These are phyloP conservation scores for Tetragnatha montana DNA, from an alignment of 2,888 invertebrate species.

Conservation along the genomic window DNA sequence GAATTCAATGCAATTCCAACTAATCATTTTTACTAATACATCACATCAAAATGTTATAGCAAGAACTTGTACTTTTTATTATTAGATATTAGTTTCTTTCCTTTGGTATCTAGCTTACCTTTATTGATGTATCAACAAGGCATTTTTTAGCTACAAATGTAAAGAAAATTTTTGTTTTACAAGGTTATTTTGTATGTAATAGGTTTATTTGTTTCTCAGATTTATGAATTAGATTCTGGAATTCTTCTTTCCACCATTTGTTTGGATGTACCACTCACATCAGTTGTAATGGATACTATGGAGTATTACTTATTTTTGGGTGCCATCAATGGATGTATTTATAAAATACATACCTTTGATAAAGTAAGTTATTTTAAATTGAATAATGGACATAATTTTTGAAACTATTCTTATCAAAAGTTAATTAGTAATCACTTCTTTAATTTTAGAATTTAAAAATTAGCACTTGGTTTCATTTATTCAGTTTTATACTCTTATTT, in stretches of 20 bases:
- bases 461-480: too few species aligned
- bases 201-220: constrained; percentile 70
- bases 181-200: too few species aligned
- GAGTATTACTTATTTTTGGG: constrained; percentile 87
- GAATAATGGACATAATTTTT: not conserved
- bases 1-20: too few species aligned
- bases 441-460: not conserved
- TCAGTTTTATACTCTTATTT: too few species aligned
- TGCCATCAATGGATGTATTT: constrained; percentile 83
- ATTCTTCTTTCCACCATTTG: constrained; percentile 84
- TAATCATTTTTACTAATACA: too few species aligned
- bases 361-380: constrained; percentile 78
- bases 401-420: not conserved
- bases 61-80: too few species aligned
- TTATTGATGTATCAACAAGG: too few species aligned
- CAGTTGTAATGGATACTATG: constrained; percentile 83
- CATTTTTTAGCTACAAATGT: too few species aligned
- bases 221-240: constrained; percentile 86
- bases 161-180: too few species aligned
- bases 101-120: too few species aligned
- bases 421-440: not conserved
- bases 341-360: constrained; percentile 81
- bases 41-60: too few species aligned
- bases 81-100: too few species aligned
- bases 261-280: constrained; percentile 83